These are phyloP conservation scores for Cryptoprocta ferox DNA, from an alignment of 2,797 vertebrate species.

Conservation along the genomic window DNA sequence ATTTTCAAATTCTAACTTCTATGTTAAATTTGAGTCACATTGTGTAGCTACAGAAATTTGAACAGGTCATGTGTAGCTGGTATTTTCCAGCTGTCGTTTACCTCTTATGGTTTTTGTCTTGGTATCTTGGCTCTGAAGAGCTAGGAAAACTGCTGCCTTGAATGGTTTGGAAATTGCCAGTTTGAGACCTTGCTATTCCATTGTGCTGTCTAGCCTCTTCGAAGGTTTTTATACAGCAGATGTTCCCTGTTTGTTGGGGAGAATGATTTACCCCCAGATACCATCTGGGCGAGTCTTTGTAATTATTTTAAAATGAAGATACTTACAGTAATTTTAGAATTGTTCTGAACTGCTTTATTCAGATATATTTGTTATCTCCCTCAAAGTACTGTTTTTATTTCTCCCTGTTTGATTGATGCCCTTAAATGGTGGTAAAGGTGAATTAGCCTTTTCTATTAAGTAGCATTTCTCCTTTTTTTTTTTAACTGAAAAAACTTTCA, in stretches of 20 bases:
- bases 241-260: constrained; percentile 45
- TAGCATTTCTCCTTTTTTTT: neutral
- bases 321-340: constrained; percentile 61
- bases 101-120: neutral
- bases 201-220: neutral
- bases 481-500: constrained; percentile 36
- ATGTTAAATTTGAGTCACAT: constrained; percentile 15
- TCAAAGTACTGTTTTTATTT: constrained; percentile 54
- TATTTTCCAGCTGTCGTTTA: neutral
- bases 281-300: constrained; percentile 41
- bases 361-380: constrained; percentile 16
- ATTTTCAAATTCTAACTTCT: constrained; percentile 11
- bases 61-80: neutral
- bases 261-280: constrained; percentile 54
- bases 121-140: neutral
- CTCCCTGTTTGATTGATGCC: neutral
- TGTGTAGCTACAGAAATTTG: neutral
- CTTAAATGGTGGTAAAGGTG: constrained; percentile 20
- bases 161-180: constrained; percentile 43
- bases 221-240: constrained; percentile 2
- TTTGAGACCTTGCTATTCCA: constrained; percentile 53
- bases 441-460: neutral
- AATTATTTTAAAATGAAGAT: constrained; percentile 71
- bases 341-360: constrained; percentile 57
- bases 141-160: neutral